Evolutionary conservation across 2,888 invertebrate species (phyloP), one percentile per base, ranked within the genome.

Genomic region (Ganaspis brasiliensis): DNA sequence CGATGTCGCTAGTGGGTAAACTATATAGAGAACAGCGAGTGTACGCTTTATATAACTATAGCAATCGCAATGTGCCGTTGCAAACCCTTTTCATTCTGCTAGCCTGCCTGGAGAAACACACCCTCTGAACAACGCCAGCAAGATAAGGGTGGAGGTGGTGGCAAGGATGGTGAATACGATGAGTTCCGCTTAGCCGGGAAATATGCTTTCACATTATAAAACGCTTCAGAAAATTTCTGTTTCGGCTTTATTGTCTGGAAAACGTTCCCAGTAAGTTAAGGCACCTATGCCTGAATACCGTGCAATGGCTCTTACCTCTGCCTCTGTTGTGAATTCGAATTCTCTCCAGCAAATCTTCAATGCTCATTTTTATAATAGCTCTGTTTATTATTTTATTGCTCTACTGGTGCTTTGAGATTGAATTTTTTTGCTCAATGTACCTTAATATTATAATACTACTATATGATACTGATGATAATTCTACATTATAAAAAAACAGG

Each of bases 201-300:
- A 85, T 85, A 84, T 85, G 81, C 83, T 84, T 73, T 81, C 81
- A 82, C 83, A 82, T 85, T 85, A 85, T 84, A 84, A 85, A 85
- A 84, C 80, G 84, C 82, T 85, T 81, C 80, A 72, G 81, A 79
- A 83, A 83, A 83, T 83, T 84, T 84, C 82, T 82, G 81, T 84
- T 83, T 80, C 82, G 78, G 80, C 78, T 83, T 84, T 85, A 85
- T 86, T 81, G 82, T 79, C 81, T 78, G 83, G 83, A 86, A 86
- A 85, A 82, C 77, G 77, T 77, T 63, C 21, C 40, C 63, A 63
- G 63, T 40, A 63, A 63, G 40, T 63, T 63, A 63, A 63, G 21
- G 63, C 63, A 63, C 71, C 71, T 71, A 71, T 52, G 52, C 35
- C 71, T 49, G 71, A 31, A 71, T 71, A 71, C 26, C 26, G 26